Evolutionary conservation across 2,888 invertebrate genomes (phyloP).

Genomic region (Acronicta psi): DNA sequence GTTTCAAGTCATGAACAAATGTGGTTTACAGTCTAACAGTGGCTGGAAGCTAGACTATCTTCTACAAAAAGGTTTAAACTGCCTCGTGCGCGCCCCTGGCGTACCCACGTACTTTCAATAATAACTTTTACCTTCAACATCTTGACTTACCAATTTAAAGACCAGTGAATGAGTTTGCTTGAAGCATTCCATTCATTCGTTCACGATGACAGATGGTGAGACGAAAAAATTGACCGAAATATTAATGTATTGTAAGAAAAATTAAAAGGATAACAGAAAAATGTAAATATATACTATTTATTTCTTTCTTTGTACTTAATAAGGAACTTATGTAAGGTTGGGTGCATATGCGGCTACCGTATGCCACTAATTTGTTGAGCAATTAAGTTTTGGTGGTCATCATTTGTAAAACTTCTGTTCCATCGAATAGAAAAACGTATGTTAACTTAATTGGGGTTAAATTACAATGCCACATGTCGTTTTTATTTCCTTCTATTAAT

Average conservation of each 20-base stretch:
- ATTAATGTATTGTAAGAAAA: conserved; percentile 42
- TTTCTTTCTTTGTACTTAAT: conserved; percentile 73
- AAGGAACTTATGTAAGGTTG: conserved; percentile 54
- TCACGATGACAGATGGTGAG: conserved; percentile 48
- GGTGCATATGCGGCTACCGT: conserved; percentile 23
- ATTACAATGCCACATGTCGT: background rate
- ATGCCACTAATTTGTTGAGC: conserved; percentile 3
- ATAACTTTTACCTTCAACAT: conserved; percentile 9
- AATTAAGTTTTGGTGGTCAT: conserved; percentile 12
- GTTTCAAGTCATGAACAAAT: background rate
- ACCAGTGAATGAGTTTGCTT: conserved; percentile 33
- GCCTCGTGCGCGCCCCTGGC: conserved; percentile 39
- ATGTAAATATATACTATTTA: conserved; percentile 72
- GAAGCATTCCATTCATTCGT: conserved; percentile 39
- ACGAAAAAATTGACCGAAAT: conserved; percentile 38
- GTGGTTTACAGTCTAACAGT: background rate
- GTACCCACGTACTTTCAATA: conserved; percentile 27
- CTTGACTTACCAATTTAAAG: conserved; percentile 15
- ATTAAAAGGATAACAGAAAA: conserved; percentile 38
- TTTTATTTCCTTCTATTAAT: background rate
- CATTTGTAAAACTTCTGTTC: conserved; percentile 10
- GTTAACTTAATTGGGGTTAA: background rate
- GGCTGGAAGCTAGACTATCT: background rate
- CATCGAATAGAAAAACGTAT: background rate
- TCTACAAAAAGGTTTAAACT: conserved; percentile 9